A percentile compares a stretch with the other conserved stretches of the same genome.
Evolutionary conservation across 23 tunicate species (phyloP).

Genomic region (Styela clava): DNA sequence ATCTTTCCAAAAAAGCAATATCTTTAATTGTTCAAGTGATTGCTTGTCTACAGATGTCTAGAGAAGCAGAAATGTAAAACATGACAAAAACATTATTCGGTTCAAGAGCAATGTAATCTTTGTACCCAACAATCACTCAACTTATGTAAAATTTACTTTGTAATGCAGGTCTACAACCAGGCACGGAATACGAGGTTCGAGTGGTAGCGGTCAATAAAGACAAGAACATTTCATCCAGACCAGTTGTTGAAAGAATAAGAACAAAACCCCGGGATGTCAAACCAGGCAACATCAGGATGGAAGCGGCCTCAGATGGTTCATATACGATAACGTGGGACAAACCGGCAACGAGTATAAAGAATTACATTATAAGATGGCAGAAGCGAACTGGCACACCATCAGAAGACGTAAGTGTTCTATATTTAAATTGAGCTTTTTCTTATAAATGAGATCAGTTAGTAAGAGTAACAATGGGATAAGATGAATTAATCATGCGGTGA

Average conservation of each 20-base stretch:
- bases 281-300: background rate
- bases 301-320: background rate
- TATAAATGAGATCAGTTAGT: no score
- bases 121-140: no score
- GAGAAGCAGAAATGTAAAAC: no score
- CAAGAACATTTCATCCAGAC: slow-evolving; percentile 4
- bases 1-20: no score
- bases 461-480: no score
- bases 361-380: background rate
- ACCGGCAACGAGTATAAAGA: background rate
- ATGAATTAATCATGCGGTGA: no score
- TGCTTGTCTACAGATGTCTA: no score
- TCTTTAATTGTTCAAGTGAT: no score
- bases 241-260: background rate
- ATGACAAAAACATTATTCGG: no score
- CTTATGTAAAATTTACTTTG: no score
- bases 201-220: slow-evolving; percentile 11
- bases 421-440: no score
- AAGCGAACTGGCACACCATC: background rate
- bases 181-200: slow-evolving; percentile 26
- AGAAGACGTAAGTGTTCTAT: slow-evolving; percentile 9
- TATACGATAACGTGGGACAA: slow-evolving; percentile 7
- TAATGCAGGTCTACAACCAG: slow-evolving; percentile 22
- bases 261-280: background rate
- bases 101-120: no score